Conservation (phyloP, 2,113 vertebrate genomes). For the Tychaedon coryphoeus region DNA sequence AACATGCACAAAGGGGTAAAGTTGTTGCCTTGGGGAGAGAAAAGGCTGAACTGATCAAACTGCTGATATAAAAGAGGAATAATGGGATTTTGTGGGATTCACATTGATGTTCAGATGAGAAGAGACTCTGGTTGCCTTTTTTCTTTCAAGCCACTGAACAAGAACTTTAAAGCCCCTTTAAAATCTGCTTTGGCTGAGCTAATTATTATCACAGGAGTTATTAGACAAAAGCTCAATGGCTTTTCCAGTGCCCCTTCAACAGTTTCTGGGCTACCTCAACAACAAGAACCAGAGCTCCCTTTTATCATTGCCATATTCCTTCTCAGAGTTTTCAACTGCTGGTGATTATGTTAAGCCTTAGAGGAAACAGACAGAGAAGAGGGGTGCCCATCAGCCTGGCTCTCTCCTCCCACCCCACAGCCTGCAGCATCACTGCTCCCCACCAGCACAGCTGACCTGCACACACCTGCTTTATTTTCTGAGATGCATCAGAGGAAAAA, state of each 20-base stretch:
- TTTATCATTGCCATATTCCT: not conserved
- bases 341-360: not conserved
- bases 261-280: not conserved
- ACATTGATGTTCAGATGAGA: constrained; percentile 79
- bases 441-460: not conserved
- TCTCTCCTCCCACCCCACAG: not conserved
- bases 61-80: constrained; percentile 76
- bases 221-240: constrained; percentile 54
- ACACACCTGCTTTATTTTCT: not conserved
- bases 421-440: not conserved
- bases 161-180: constrained; percentile 77
- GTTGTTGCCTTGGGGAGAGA: constrained; percentile 76
- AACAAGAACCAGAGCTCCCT: not conserved
- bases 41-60: constrained; percentile 72
- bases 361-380: not conserved
- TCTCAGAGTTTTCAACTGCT: not conserved
- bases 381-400: not conserved
- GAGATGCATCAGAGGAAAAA: not conserved
- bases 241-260: constrained; percentile 36
- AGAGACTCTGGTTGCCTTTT: constrained; percentile 73
- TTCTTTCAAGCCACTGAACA: constrained; percentile 72
- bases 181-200: constrained; percentile 76
- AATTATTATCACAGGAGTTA: constrained; percentile 76
- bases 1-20: constrained; percentile 31
- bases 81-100: constrained; percentile 84